Base-by-base conservation (phyloP, 2,888 invertebrate species). In the Drosophila nr. medialis region DNA sequence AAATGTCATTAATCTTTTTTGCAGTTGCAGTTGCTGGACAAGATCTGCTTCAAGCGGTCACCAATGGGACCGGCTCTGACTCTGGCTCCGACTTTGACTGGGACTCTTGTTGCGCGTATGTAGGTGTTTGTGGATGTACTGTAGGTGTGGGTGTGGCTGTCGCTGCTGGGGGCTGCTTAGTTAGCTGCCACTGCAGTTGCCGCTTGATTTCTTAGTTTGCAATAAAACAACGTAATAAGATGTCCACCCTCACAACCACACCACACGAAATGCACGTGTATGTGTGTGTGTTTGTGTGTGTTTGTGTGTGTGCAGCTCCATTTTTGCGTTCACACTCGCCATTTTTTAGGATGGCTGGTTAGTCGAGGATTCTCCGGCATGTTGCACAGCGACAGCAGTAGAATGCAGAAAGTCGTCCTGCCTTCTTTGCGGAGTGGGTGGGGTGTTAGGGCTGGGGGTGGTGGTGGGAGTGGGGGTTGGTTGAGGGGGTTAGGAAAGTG, bases 171-270 rank as follows among this genome's bases (percentile, higher is more conserved):
- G 13, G 34, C 62, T 72, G 69, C 74, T 80, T 60, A 59, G 64
- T 80, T 62, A 59, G 66, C 74, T 70, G 78, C 66, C 64, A 66
- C 59, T 78, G 65, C 50, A 58, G 71, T 60, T 75, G 66, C 71
- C 65, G 72, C 75, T 72, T 77, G 75, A 79, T 73, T 75, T 81
- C 86, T 79, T 75, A 84, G 89, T 81, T 77, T 83, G 85, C 90
- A 78, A 86, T 86, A 86, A 86, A 86, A 87, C 90, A 89, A 83
- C 76, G 90, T 85, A 87, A 87, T 87, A 87, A 89, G 88, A 85
- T 89, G 80, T 82, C 77, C 32, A 29, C 29, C 21, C 38, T 30
- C 38, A 54, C 75, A 67, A 63, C 53, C 69, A 66, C 85, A 60
- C 58, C 69, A 72, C 74, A 64, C 62, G 67, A 48, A 69, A 45